Base-by-base conservation (phyloP, 2,797 vertebrate genomes). In the Molossus alvarezi region DNA sequence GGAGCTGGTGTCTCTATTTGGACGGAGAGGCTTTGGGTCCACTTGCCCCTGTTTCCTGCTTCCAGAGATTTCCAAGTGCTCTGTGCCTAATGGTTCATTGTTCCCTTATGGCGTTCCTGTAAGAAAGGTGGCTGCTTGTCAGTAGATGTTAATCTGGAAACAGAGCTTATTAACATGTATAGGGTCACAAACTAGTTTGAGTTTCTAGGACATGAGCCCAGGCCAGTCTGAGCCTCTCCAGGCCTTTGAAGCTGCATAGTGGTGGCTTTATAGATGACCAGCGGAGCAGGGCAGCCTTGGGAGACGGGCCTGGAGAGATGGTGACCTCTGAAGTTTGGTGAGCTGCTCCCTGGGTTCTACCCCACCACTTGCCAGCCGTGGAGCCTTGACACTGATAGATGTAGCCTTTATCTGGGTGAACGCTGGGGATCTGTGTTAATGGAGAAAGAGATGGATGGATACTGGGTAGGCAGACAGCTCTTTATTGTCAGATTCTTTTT, bases 221-320 rank as follows among this genome's bases (percentile, higher is more conserved):
- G 80, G 41, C 53, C 65, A 80, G 29, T 3, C 25, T 0, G 14
- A 79, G 58, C n/a, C 71, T 58, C 53, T 90, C 5, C 15, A 14
- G 41, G 77, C n/a, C 81, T 55, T 55, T 67, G 12, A 3, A 1
- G 11, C 27, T 53, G 3, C 48, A 1, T 6, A 27, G 23, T 2
- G 12, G 27, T 41, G 37, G 17, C 65, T 45, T 45, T 3, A 1
- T 1, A 25, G 51, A 20, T 1, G 11, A 6, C 0, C 2, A 29
- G 20, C 83, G 25, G n/a, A 62, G 17, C 7, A 1, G n/a, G 75
- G 45, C 58, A 71, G 51, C 23, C 12, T 37, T 2, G 4, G 45
- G 77, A 62, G 48, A 14, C 1, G 0, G 48, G 48, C 81, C 41
- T 79, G 85, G 69, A 13, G 20, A 62, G 58, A 3, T 2, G 0